Base-by-base conservation (phyloP, 2,888 invertebrate species). In the Lasius fuliginosus region DNA sequence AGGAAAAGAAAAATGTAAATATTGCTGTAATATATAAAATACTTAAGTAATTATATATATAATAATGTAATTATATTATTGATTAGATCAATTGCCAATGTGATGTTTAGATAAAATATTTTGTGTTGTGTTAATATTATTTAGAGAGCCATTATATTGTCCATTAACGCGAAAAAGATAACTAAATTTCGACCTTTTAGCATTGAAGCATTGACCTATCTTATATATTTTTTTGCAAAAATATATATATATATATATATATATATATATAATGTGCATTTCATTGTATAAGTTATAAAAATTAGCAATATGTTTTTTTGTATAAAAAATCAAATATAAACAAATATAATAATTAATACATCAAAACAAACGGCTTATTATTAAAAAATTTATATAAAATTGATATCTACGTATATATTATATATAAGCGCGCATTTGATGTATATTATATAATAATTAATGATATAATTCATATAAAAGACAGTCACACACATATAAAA, bases 101-200 rank as follows among this genome's bases (percentile, higher is more conserved):
- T 94, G 94, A 94, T 94, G 92, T 93, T 92, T 93, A 93, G 91
- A 91, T 90, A 89, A 93, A 83, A 81, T 85, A 89, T 85, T 82
- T 83, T 85, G 65, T 88, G 69, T 87, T 89, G 89, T 86, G 84
- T 33, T 56, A 84, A 84, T 87, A 87, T 89, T 86, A 86, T 79
- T 60, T 90, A 87, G 74, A 53, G n/a, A 53, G 49, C 49, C 84
- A 82, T 53, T 11, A 86, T 88, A 69, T 85, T 85, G 74, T 42
- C 74, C 82, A 74, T 83, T 87, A 74, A 68, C 40, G 15, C 53
- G 71, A 79, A 65, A 53, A 58, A 76, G 27, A 67, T 40, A 49
- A 33, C n/a, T 71, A 53, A 53, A 81, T 49, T 81, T 69, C 40
- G 30, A 68, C 23, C 1, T 23, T 65, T 69, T 65, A 71, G 60